Percentiles rank a stretch among this genome's conserved stretches.
Evolutionary conservation across 1,140 invertebrate species (phyloP).

Genomic region (Ceratina calcarata): DNA sequence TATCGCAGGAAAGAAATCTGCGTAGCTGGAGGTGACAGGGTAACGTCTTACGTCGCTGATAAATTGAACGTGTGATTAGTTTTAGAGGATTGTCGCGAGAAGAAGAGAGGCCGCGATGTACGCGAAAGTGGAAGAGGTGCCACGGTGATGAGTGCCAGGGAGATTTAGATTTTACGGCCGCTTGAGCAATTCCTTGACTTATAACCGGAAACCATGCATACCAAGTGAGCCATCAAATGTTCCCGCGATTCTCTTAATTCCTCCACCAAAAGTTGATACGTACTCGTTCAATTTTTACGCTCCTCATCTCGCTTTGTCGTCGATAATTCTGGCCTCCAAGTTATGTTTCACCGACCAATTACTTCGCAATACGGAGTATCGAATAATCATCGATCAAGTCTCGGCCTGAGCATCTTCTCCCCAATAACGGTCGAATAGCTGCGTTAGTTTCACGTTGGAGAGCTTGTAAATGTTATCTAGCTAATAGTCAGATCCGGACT

Average conservation of each 20-base stretch:
- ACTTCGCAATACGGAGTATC: not conserved
- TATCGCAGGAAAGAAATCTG: slow-evolving; percentile 15
- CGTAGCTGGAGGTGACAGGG: slow-evolving; percentile 31
- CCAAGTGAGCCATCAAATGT: slow-evolving; percentile 60
- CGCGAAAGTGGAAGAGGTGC: slow-evolving; percentile 44
- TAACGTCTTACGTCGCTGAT: slow-evolving; percentile 64
- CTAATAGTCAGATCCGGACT: too few relatives aligned
- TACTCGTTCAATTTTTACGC: not conserved
- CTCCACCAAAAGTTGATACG: not conserved
- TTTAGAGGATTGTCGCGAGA: slow-evolving; percentile 66
- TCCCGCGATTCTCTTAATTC: slow-evolving; percentile 47
- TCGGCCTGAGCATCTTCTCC: not conserved
- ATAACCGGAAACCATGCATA: slow-evolving; percentile 65
- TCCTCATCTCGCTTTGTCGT: not conserved
- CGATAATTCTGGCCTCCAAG: too few relatives aligned
- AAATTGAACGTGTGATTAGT: slow-evolving; percentile 77
- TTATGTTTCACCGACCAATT: too few relatives aligned
- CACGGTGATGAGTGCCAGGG: slow-evolving; percentile 67
- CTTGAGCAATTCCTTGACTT: slow-evolving; percentile 72
- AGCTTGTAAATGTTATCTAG: too few relatives aligned
- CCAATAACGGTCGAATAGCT: not conserved
- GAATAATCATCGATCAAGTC: slow-evolving; percentile 15
- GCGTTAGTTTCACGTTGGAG: too few relatives aligned
- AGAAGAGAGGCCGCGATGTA: slow-evolving; percentile 65
- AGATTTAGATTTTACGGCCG: slow-evolving; percentile 73